phyloP scores from a whole-genome alignment of 1,140 invertebrate species.

The Cydia splendana region DNA sequence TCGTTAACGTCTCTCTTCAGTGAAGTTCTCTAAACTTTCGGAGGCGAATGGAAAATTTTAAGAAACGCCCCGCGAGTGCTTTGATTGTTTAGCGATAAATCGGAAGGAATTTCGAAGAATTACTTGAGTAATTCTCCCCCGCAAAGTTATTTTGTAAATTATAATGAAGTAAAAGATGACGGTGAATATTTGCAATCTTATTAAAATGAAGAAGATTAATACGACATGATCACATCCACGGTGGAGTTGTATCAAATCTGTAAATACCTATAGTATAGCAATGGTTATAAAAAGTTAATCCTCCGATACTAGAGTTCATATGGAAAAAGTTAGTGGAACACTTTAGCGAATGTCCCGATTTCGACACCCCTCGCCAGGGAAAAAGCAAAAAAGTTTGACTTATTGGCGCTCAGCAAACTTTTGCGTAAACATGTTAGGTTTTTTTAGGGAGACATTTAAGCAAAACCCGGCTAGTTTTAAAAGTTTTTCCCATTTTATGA shows the following conservation, averaged over 20 bases:
- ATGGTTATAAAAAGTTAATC: conserved; percentile 59
- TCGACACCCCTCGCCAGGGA: conserved; percentile 49
- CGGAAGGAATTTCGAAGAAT: conserved; percentile 46
- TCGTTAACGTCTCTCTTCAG: conserved; percentile 55
- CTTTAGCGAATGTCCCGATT: conserved; percentile 65
- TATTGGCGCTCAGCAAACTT: conserved; percentile 47
- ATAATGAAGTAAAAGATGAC: conserved; percentile 40
- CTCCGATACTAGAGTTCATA: conserved; percentile 59
- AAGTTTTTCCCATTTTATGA: conserved; percentile 24
- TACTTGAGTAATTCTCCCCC: conserved; percentile 44
- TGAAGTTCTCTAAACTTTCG: conserved; percentile 44
- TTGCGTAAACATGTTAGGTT: conserved; percentile 60
- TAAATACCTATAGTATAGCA: conserved; percentile 42
- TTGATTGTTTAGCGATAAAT: conserved; percentile 57
- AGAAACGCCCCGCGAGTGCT: conserved; percentile 36
- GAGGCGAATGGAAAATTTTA: conserved; percentile 44
- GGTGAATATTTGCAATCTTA: conserved; percentile 33
- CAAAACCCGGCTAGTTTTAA: conserved; percentile 48
- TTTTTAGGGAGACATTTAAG: conserved; percentile 54
- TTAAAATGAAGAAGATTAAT: conserved; percentile 30
- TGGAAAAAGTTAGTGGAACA: conserved; percentile 63
- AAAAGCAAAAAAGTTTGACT: conserved; percentile 66
- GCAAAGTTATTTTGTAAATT: conserved; percentile 43
- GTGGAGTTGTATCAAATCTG: conserved; percentile 46
- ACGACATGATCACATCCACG: no score